phyloP scores from a whole-genome alignment of 1,140 invertebrate species.

The Babylonia areolata region DNA sequence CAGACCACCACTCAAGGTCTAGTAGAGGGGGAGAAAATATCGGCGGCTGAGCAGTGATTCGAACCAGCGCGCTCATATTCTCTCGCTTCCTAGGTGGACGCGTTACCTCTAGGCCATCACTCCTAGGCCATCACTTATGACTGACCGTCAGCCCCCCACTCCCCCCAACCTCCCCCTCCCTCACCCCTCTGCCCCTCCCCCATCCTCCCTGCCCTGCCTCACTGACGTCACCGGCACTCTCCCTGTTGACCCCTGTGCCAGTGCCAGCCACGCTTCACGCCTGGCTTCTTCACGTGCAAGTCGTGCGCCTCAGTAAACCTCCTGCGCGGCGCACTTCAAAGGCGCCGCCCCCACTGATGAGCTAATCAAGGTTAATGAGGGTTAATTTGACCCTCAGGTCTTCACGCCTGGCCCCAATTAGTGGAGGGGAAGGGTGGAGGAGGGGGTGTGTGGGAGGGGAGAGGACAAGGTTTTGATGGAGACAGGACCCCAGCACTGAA shows the following conservation, averaged over 20 bases:
- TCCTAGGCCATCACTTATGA: background rate
- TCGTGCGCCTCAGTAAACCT: background rate
- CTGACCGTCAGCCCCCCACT: background rate
- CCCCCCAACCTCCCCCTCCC: background rate
- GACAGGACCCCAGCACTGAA: background rate
- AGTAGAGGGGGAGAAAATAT: too few species aligned
- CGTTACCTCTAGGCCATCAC: too few species aligned
- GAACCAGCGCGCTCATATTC: too few species aligned
- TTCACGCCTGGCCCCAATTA: constrained; percentile 15
- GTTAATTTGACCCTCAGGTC: constrained; percentile 37
- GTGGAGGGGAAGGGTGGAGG: background rate
- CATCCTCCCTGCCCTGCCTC: background rate
- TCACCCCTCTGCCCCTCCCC: background rate
- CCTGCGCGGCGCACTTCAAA: constrained; percentile 25
- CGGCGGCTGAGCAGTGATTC: too few species aligned
- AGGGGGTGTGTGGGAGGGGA: background rate
- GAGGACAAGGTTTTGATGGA: background rate
- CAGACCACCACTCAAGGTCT: too few species aligned
- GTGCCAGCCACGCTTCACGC: constrained; percentile 16
- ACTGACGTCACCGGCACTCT: background rate
- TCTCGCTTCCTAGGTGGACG: too few species aligned
- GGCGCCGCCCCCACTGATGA: constrained; percentile 8
- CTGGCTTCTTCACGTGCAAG: constrained; percentile 17
- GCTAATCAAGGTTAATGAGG: constrained; percentile 39
- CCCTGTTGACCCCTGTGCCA: background rate